Conservation (phyloP, 2,888 invertebrate genomes). For the Digitonthophagus gazella region DNA sequence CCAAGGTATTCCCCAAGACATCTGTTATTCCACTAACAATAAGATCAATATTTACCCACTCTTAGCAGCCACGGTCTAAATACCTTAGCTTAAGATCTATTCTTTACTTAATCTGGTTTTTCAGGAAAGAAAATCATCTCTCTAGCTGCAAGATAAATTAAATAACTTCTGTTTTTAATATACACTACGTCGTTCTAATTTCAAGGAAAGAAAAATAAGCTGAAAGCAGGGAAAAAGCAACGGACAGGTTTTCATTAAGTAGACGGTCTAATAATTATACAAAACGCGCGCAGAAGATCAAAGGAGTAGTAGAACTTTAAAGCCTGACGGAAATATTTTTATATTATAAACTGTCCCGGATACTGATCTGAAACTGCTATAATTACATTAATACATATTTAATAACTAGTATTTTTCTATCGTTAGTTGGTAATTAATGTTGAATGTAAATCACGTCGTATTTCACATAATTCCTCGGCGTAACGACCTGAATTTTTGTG, state of each 20-base stretch:
- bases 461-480: background rate
- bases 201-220: background rate
- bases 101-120: too few relatives aligned
- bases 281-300: background rate
- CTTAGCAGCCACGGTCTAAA: background rate
- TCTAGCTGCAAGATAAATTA: background rate
- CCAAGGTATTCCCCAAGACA: background rate
- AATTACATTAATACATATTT: background rate
- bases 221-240: background rate
- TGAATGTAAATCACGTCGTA: background rate
- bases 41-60: background rate
- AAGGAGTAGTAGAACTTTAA: background rate
- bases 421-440: background rate
- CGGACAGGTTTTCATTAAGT: slow-evolving; percentile 7
- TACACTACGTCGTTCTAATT: background rate
- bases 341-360: background rate
- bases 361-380: background rate
- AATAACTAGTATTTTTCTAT: background rate
- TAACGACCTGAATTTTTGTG: background rate
- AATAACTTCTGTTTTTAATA: background rate
- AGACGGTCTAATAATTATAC: slow-evolving; percentile 4
- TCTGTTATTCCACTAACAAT: background rate
- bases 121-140: too few relatives aligned
- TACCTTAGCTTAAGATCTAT: too few relatives aligned
- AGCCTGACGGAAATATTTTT: background rate